Base-by-base conservation (phyloP, 2,113 vertebrate species). In the Heterotis niloticus region DNA sequence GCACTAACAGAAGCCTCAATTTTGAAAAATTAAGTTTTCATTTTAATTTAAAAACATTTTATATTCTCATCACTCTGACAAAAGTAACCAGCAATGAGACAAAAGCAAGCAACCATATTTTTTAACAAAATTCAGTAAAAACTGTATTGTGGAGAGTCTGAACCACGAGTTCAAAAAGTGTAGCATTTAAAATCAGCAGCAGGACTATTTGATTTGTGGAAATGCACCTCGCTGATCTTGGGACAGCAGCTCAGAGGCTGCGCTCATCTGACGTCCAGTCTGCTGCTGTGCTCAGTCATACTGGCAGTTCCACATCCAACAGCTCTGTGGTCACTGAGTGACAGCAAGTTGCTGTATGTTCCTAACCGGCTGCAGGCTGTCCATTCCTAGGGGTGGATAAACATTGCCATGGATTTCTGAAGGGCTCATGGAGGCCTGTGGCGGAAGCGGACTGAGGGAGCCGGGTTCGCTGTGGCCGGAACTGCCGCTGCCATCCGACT, bases 391-490 rank as follows among this genome's bases (percentile, higher is more conserved):
- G 0, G 92, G 91, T 54, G 92, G 93, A 85, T 95, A 96, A 26
- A 96, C 89, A 72, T 91, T 88, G 52, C 87, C 85, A 84, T 94
- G 92, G 66, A 92, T 90, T 54, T 92, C 92, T n/a, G 92, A 86
- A 34, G 92, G 92, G 65, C 92, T 92, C 81, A 93, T 85, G 20
- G 94, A 90, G 1, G 89, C 89, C 4, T 95, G 90, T 52, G 95
- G 92, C 75, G 95, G 94, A 5, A 93, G 91, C 26, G 95, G 95
- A 76, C 96, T 98, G 66, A 95, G 94, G 4, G 95, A 98, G 0
- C 94, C 93, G 24, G 94, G 95, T 88, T 97, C 96, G 83, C 95
- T 96, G 92, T 95, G 94, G 75, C 92, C 90, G 0, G 95, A 96
- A 4, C 93, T 93, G 26, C 94, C 90, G 20, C 91, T 96, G 85